Evolutionary conservation across 2,888 invertebrate species (phyloP).

Genomic region (Philaethria dido): DNA sequence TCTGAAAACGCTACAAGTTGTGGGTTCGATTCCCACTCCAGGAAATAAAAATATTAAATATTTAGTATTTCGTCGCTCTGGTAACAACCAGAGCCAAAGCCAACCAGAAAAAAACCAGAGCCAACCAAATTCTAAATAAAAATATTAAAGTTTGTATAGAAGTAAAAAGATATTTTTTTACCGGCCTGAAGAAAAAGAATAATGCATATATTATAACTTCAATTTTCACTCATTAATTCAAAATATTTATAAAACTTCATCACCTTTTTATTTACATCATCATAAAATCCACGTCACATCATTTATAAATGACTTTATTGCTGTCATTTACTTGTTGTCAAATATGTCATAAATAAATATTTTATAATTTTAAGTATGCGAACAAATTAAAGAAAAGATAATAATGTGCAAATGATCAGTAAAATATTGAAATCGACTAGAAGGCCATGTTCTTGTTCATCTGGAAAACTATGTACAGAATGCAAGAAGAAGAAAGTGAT

Average conservation of each 20-base stretch:
- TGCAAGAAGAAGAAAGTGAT: constrained; percentile 47
- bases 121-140: no score
- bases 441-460: constrained; percentile 49
- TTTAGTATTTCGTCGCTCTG: no score
- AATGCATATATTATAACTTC: no score
- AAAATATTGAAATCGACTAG: constrained; percentile 45
- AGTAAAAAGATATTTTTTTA: no score
- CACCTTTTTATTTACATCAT: background rate
- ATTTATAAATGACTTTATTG: background rate
- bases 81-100: no score
- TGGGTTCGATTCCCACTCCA: no score
- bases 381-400: constrained; percentile 11
- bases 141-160: no score
- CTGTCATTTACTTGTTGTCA: background rate
- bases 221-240: background rate
- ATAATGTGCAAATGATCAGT: constrained; percentile 50
- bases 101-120: no score
- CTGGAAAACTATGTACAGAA: constrained; percentile 45
- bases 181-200: no score
- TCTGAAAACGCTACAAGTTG: no score
- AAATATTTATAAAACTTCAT: background rate
- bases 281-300: background rate
- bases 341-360: background rate
- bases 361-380: constrained; percentile 2
- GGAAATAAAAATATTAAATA: no score